Percentiles rank a stretch among this genome's conserved stretches.
These are phyloP conservation scores for Adelognathus sp. DNA, from an alignment of 2,888 invertebrate genomes.

Conservation along the genomic window DNA sequence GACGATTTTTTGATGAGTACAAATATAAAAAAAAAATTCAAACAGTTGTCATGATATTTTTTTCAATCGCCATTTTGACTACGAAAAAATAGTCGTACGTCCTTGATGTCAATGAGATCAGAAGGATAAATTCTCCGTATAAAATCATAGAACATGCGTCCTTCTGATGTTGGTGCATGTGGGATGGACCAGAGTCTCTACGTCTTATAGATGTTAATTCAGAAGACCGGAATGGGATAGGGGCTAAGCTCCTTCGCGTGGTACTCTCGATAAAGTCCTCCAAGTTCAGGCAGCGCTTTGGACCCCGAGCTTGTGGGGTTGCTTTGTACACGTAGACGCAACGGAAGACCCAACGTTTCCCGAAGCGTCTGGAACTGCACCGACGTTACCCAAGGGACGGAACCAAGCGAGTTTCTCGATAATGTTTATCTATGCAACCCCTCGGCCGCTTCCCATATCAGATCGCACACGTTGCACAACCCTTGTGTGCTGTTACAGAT, in stretches of 20 bases:
- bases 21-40: too few species aligned
- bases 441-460: background rate
- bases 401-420: background rate
- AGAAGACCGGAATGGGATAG: background rate
- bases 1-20: too few species aligned
- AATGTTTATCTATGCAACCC: conserved; percentile 5
- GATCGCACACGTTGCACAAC: background rate
- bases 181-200: too few species aligned
- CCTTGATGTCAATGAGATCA: too few species aligned
- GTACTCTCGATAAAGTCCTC: background rate
- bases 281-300: background rate
- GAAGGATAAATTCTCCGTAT: too few species aligned
- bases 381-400: background rate
- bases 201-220: background rate
- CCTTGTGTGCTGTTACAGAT: background rate
- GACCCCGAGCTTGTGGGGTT: background rate
- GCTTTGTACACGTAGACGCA: background rate
- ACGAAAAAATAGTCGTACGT: too few species aligned
- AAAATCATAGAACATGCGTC: too few species aligned
- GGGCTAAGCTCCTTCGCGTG: background rate
- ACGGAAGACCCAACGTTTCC: background rate
- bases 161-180: too few species aligned
- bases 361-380: too few species aligned
- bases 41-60: too few species aligned
- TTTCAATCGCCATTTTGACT: too few species aligned